Percentiles rank a stretch among this genome's conserved stretches.
These are phyloP conservation scores for Chiroxiphia lanceolata DNA, from an alignment of 2,797 vertebrate genomes.

Conservation along the genomic window DNA sequence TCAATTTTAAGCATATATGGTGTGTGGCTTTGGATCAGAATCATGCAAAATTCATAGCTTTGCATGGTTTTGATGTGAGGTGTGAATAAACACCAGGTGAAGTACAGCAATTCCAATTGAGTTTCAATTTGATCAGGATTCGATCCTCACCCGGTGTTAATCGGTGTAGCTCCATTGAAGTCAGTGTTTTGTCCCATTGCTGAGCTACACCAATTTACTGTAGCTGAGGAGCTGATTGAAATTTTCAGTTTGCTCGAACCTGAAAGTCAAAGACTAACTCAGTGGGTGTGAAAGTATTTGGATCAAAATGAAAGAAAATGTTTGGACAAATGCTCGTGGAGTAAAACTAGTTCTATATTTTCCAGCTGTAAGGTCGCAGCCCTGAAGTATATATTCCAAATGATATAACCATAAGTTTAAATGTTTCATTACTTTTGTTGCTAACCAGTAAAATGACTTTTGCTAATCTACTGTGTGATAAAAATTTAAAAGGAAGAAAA, in stretches of 20 bases:
- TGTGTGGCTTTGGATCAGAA: constrained; percentile 58
- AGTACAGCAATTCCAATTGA: constrained; percentile 50
- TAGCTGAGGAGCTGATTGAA: constrained; percentile 49
- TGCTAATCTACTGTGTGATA: neutral
- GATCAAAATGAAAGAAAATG: constrained; percentile 70
- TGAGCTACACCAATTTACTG: constrained; percentile 29
- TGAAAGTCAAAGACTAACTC: constrained; percentile 62
- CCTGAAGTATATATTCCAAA: constrained; percentile 48
- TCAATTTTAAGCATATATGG: constrained; percentile 55
- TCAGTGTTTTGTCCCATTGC: neutral
- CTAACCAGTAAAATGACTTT: neutral
- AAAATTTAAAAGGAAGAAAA: neutral
- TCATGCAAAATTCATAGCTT: constrained; percentile 55
- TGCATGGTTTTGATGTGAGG: constrained; percentile 62
- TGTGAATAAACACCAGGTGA: constrained; percentile 66
- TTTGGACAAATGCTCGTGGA: constrained; percentile 62
- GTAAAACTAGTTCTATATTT: constrained; percentile 59
- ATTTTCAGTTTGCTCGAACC: constrained; percentile 45
- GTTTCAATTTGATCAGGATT: constrained; percentile 61
- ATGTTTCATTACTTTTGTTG: neutral
- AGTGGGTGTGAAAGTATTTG: constrained; percentile 69
- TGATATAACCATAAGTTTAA: constrained; percentile 38
- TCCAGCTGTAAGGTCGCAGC: constrained; percentile 40
- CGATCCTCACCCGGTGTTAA: constrained; percentile 42
- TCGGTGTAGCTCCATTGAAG: constrained; percentile 32